These are phyloP conservation scores for Pherbina coryleti DNA, from an alignment of 2,888 invertebrate species.

Conservation along the genomic window DNA sequence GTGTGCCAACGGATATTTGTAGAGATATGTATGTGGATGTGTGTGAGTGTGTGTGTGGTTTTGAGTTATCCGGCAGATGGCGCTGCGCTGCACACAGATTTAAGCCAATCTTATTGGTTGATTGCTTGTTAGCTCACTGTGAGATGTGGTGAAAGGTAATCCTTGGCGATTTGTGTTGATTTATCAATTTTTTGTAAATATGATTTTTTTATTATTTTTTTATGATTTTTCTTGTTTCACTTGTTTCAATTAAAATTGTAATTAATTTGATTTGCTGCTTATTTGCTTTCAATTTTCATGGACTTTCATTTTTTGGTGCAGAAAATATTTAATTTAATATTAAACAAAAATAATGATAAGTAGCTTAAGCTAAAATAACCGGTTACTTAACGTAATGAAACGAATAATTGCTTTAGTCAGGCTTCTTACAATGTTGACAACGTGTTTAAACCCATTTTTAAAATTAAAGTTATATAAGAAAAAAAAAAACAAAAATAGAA, in stretches of 20 bases:
- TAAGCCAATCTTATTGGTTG: background rate
- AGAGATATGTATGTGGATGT: slow-evolving; percentile 4
- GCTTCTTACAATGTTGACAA: too few species aligned
- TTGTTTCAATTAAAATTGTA: slow-evolving; percentile 36
- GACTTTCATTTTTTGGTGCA: background rate
- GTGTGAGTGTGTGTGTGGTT: background rate
- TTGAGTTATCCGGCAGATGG: slow-evolving; percentile 21
- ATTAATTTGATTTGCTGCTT: slow-evolving; percentile 36
- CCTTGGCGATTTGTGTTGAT: slow-evolving; percentile 12
- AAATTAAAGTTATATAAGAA: too few species aligned
- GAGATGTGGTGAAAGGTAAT: slow-evolving; percentile 27
- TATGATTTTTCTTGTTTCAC: slow-evolving; percentile 4
- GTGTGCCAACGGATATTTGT: background rate
- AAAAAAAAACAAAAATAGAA: too few species aligned
- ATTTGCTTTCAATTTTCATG: slow-evolving; percentile 37
- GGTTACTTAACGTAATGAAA: too few species aligned
- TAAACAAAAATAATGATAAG: too few species aligned
- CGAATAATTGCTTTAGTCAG: too few species aligned
- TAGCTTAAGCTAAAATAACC: too few species aligned
- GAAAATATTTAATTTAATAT: background rate
- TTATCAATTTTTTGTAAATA: background rate
- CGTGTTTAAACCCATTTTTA: too few species aligned
- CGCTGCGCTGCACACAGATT: background rate
- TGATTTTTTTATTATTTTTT: slow-evolving; percentile 19
- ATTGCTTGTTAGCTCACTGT: background rate